A percentile compares a stretch with the other conserved stretches of the same genome.
These are phyloP conservation scores for Drosophila hydei DNA, from an alignment of 1,140 invertebrate species.

Conservation along the genomic window DNA sequence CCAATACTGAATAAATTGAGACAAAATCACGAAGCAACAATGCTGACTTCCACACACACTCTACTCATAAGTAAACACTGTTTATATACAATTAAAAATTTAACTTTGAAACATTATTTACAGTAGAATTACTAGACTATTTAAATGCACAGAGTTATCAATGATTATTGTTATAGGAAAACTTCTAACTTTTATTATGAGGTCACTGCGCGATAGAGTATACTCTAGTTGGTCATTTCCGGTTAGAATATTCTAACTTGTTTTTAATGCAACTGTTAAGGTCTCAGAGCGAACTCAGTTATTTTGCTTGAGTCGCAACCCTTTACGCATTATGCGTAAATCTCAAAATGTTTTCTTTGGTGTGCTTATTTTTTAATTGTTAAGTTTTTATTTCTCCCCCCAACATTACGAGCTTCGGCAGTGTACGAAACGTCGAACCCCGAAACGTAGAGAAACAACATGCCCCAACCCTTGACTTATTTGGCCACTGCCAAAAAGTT, in stretches of 20 bases:
- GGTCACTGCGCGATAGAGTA: neutral
- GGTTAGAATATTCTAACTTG: neutral
- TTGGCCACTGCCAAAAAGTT: conserved; percentile 62
- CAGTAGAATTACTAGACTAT: too few species aligned
- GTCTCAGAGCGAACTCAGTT: conserved; percentile 35
- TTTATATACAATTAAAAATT: neutral
- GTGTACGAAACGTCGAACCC: conserved; percentile 26
- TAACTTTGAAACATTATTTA: too few species aligned
- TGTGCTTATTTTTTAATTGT: conserved; percentile 78
- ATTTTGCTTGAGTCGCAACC: conserved; percentile 50
- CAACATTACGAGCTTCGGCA: neutral
- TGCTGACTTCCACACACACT: neutral
- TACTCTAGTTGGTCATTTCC: neutral
- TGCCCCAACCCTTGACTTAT: conserved; percentile 16
- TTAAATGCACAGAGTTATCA: too few species aligned
- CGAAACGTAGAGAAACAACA: conserved; percentile 10
- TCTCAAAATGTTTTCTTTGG: conserved; percentile 75
- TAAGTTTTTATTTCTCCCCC: conserved; percentile 68
- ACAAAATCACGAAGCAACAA: conserved; percentile 20
- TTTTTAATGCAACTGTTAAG: conserved; percentile 70
- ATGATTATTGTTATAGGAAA: neutral
- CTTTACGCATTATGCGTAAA: conserved; percentile 70
- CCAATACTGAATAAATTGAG: conserved; percentile 14
- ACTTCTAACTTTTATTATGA: neutral
- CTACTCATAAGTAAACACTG: neutral